These are phyloP conservation scores for Hippocampus kuda DNA, from an alignment of 2,797 vertebrate species.

Conservation along the genomic window DNA sequence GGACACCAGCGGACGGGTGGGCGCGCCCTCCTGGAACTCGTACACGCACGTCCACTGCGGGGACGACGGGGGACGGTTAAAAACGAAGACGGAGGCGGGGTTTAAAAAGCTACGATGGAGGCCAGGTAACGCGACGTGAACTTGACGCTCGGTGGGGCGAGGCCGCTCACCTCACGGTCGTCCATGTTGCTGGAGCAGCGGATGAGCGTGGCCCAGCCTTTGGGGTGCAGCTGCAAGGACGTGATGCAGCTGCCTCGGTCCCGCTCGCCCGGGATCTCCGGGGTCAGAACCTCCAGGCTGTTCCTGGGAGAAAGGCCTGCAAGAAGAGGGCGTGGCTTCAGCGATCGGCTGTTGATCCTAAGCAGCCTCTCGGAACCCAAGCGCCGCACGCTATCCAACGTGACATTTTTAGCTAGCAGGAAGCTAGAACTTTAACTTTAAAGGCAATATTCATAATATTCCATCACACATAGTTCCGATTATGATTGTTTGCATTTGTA, in stretches of 20 bases:
- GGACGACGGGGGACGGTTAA: background rate
- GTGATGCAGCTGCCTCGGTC: slow-evolving; percentile 98
- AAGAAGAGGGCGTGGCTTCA: too few species aligned
- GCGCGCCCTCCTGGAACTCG: slow-evolving; percentile 94
- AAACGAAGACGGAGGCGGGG: background rate
- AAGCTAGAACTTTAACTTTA: too few species aligned
- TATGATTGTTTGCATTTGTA: too few species aligned
- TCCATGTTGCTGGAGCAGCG: slow-evolving; percentile 96
- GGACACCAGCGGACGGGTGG: slow-evolving; percentile 77
- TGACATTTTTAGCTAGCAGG: too few species aligned
- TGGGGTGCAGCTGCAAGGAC: slow-evolving; percentile 93
- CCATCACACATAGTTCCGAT: too few species aligned
- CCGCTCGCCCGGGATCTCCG: slow-evolving; percentile 85
- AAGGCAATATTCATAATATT: too few species aligned
- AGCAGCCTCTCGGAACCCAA: too few species aligned
- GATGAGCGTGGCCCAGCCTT: slow-evolving; percentile 93
- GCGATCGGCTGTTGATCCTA: too few species aligned
- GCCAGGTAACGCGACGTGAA: too few species aligned
- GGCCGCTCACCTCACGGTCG: slow-evolving; percentile 82
- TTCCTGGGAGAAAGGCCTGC: slow-evolving; percentile 88
- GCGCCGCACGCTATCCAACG: too few species aligned
- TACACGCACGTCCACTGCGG: slow-evolving; percentile 96
- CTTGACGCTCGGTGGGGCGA: background rate
- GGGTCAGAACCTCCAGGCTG: slow-evolving; percentile 92
- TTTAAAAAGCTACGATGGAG: background rate